Conservation (phyloP, 2,888 invertebrate genomes). For the Thalpophila matura region DNA sequence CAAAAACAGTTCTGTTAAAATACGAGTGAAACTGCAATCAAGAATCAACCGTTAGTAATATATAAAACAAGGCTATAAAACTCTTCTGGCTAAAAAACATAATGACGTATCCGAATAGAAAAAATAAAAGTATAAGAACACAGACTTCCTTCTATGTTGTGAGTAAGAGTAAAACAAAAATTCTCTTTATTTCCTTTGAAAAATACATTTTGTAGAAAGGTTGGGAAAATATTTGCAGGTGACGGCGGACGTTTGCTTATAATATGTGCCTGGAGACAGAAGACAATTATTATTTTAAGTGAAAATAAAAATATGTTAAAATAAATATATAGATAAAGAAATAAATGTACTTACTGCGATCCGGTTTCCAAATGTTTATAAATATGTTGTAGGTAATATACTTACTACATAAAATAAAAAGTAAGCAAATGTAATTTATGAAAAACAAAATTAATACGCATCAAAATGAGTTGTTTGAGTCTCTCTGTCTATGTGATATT, state of each 20-base stretch:
- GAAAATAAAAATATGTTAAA: background rate
- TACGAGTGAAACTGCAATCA: too few species aligned
- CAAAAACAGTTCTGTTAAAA: too few species aligned
- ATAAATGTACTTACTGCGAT: background rate
- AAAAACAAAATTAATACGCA: too few species aligned
- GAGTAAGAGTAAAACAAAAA: slow-evolving; percentile 26
- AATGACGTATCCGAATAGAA: slow-evolving; percentile 28
- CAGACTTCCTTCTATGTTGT: slow-evolving; percentile 1
- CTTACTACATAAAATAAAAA: too few species aligned
- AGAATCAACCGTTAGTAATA: too few species aligned
- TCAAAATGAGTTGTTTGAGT: too few species aligned
- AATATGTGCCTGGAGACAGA: slow-evolving; percentile 9
- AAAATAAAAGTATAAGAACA: slow-evolving; percentile 33
- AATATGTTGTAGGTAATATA: too few species aligned
- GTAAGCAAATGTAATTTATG: too few species aligned
- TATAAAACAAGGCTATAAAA: too few species aligned
- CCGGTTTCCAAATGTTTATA: too few species aligned
- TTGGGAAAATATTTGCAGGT: slow-evolving; percentile 50
- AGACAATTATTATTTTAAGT: slow-evolving; percentile 8
- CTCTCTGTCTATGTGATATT: too few species aligned
- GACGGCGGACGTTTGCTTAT: slow-evolving; percentile 20
- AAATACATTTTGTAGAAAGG: slow-evolving; percentile 21
- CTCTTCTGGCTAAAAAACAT: background rate
- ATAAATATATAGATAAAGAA: too few species aligned
- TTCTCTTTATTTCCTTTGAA: slow-evolving; percentile 28